Evolutionary conservation across 2,113 vertebrate species (phyloP).

Genomic region (Microtus ochrogaster): DNA sequence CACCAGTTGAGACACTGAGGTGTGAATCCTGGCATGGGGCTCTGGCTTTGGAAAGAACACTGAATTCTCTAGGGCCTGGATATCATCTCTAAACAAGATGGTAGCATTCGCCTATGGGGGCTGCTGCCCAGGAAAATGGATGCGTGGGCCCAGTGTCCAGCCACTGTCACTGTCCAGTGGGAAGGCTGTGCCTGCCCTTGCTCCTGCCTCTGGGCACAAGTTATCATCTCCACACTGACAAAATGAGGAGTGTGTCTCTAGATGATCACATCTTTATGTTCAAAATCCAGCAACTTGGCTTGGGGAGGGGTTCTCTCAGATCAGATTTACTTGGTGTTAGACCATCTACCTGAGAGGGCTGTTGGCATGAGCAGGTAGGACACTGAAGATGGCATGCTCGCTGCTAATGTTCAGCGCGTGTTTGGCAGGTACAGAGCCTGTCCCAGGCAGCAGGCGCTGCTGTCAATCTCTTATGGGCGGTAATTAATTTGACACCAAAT

Average conservation of each 20-base stretch:
- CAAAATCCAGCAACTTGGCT: neutral
- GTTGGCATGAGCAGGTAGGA: neutral
- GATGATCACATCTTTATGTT: neutral
- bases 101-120: neutral
- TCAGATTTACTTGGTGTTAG: neutral
- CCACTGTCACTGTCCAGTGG: neutral
- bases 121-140: neutral
- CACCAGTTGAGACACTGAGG: neutral
- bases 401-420: neutral
- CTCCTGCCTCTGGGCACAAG: neutral
- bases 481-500: neutral
- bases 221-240: neutral
- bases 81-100: neutral
- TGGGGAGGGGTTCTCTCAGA: neutral
- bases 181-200: accelerated
- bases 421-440: neutral
- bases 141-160: neutral
- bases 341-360: neutral
- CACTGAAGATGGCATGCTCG: neutral
- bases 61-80: neutral
- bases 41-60: neutral
- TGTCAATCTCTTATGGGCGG: neutral
- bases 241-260: neutral
- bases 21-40: neutral
- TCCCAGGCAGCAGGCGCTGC: neutral